Percentiles rank a stretch among this genome's conserved stretches.
phyloP scores from a whole-genome alignment of 1,140 invertebrate species.

The Pissodes strobi region DNA sequence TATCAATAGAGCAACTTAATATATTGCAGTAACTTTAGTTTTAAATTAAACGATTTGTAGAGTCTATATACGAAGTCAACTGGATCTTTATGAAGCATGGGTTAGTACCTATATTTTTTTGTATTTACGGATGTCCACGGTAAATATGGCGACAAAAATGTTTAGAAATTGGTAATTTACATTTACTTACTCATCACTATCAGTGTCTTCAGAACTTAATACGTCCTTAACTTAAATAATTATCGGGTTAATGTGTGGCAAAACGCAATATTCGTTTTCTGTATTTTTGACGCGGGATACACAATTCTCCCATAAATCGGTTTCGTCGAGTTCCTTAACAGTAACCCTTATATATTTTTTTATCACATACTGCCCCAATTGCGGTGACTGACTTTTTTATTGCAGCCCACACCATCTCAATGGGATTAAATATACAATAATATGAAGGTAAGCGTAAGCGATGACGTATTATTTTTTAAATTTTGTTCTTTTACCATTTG shows the following conservation, averaged over 20 bases:
- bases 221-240: neutral
- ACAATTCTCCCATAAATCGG: no score
- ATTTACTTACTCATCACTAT: slow-evolving; percentile 5
- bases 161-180: slow-evolving; percentile 6
- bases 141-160: neutral
- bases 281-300: neutral
- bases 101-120: neutral
- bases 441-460: no score
- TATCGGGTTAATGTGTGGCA: neutral
- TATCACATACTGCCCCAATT: neutral
- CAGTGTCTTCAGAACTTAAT: slow-evolving; percentile 5
- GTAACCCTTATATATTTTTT: neutral
- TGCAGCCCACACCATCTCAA: slow-evolving; percentile 1
- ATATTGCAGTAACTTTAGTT: no score
- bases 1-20: no score
- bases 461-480: no score
- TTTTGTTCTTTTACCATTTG: no score
- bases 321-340: neutral
- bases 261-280: neutral
- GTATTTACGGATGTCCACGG: no score
- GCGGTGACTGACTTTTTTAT: neutral
- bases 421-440: neutral
- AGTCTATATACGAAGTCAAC: no score
- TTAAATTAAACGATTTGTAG: no score
- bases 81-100: slow-evolving; percentile 5